Conservation (phyloP, 2,113 vertebrate species). For the Copsychus sechellarum region DNA sequence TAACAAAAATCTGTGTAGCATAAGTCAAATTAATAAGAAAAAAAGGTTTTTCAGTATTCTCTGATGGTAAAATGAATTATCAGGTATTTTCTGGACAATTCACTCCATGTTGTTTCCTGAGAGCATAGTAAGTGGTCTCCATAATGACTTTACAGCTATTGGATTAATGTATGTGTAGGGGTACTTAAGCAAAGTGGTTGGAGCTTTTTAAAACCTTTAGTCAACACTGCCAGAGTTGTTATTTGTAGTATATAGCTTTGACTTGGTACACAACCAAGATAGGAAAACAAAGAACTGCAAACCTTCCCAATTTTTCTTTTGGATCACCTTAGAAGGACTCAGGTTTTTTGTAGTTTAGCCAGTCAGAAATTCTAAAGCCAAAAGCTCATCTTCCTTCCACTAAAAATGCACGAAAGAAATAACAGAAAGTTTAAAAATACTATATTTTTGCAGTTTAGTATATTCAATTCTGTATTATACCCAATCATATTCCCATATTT, state of each 20-base stretch:
- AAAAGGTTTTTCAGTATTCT: not conserved
- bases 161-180: not conserved
- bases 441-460: not conserved
- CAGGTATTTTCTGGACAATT: not conserved
- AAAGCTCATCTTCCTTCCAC: not conserved
- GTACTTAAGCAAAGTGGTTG: not conserved
- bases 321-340: not conserved
- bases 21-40: not conserved
- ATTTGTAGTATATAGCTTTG: not conserved
- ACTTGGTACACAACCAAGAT: not conserved
- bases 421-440: not conserved
- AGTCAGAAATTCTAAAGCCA: slow-evolving; percentile 15
- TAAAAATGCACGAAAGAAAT: not conserved
- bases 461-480: not conserved
- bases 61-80: not conserved
- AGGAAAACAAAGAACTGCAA: not conserved
- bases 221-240: not conserved
- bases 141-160: not conserved
- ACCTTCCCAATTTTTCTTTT: slow-evolving; percentile 3
- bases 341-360: not conserved
- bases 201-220: not conserved
- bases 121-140: not conserved
- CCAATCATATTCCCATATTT: slow-evolving; percentile 19
- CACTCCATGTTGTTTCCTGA: not conserved
- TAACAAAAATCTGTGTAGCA: not conserved